These are phyloP conservation scores for Larimichthys crocea DNA, from an alignment of 2,113 vertebrate genomes.

Conservation along the genomic window DNA sequence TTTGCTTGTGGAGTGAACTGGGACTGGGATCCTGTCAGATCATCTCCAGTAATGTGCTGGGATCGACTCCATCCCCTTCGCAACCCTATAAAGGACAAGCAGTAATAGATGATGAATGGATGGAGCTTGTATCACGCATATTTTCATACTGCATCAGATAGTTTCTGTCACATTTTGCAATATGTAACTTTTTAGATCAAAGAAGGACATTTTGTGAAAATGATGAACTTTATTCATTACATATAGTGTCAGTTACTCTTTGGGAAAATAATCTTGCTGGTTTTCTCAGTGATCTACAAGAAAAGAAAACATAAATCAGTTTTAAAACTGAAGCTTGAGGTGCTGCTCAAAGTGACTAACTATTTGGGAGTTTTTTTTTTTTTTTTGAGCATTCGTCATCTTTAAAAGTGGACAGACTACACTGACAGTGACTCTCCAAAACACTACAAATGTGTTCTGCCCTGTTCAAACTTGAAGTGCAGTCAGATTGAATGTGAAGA, in stretches of 20 bases:
- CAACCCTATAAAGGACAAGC: background rate
- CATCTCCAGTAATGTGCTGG: background rate
- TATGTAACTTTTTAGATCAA: background rate
- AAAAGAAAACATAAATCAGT: background rate
- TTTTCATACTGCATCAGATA: background rate
- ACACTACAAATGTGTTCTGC: background rate
- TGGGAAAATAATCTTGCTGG: background rate
- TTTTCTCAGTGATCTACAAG: background rate
- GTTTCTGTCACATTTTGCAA: background rate
- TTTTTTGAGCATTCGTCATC: background rate
- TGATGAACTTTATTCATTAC: slow-evolving; percentile 12
- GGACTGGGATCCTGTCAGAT: background rate
- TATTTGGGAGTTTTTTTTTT: background rate
- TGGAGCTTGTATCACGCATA: background rate
- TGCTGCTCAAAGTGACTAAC: background rate
- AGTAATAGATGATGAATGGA: background rate
- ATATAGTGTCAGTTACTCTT: background rate
- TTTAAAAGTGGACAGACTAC: background rate
- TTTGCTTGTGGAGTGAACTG: background rate
- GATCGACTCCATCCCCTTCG: background rate
- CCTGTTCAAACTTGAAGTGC: background rate
- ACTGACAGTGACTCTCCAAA: background rate
- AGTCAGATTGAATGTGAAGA: background rate
- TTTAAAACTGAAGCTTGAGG: background rate
- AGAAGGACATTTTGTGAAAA: background rate